Evolutionary conservation across 2,888 invertebrate species (phyloP).

Genomic region (Luperina testacea): DNA sequence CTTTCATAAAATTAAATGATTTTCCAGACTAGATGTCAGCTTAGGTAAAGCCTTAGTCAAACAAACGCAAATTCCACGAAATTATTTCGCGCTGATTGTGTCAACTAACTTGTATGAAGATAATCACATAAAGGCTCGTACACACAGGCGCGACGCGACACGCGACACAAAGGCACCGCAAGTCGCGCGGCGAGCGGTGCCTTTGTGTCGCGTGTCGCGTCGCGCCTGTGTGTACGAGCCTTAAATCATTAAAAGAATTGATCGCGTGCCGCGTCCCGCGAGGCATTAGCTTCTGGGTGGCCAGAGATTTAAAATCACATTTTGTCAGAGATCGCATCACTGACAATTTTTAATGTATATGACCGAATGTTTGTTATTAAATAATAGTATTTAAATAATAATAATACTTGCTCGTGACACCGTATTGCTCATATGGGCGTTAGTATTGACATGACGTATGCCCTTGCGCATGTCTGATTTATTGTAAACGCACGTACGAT

Average conservation of each 20-base stretch:
- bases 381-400: background rate
- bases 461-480: slow-evolving; percentile 3
- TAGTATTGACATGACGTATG: slow-evolving; percentile 2
- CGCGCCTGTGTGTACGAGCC: no score
- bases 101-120: no score
- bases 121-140: no score
- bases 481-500: slow-evolving; percentile 35
- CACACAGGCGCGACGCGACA: no score
- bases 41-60: background rate
- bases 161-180: no score
- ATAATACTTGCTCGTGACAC: background rate
- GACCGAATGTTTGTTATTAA: background rate
- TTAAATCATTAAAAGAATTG: no score
- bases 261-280: background rate
- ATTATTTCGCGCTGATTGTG: background rate
- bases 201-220: no score
- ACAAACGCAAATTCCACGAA: background rate
- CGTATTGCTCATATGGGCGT: background rate
- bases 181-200: no score
- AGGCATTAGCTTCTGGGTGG: accelerated
- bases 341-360: background rate
- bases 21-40: background rate
- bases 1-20: background rate
- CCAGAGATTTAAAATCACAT: background rate
- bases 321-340: background rate